Evolutionary conservation across 2,113 vertebrate genomes (phyloP).

Genomic region (Erythrocercus mccallii): DNA sequence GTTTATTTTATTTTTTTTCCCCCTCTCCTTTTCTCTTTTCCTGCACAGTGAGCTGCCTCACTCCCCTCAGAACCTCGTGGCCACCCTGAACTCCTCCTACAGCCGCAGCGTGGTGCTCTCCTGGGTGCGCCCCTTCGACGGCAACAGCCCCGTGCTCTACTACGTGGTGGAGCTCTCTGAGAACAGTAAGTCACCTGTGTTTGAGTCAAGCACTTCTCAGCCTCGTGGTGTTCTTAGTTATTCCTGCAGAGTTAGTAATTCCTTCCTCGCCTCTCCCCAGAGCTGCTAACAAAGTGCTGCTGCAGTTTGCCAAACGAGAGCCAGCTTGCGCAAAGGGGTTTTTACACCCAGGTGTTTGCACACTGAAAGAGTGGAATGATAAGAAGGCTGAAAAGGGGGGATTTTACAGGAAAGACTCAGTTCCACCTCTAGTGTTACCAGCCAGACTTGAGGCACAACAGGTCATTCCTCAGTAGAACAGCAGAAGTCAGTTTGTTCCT

Average conservation of each 20-base stretch:
- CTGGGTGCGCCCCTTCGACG: slow-evolving; percentile 94
- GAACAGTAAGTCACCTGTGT: slow-evolving; percentile 80
- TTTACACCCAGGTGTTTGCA: fast-evolving
- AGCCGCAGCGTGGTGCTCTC: slow-evolving; percentile 84
- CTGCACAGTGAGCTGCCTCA: slow-evolving; percentile 88
- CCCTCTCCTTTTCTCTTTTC: background rate
- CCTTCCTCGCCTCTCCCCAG: background rate
- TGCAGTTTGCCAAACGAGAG: background rate
- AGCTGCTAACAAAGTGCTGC: background rate
- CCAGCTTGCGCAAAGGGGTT: background rate
- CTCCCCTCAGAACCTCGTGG: slow-evolving; percentile 89
- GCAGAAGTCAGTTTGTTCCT: background rate
- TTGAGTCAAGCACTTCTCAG: background rate
- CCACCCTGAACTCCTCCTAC: slow-evolving; percentile 77
- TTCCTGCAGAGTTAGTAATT: background rate
- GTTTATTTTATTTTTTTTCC: background rate
- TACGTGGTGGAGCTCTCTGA: slow-evolving; percentile 94
- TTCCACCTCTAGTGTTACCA: background rate
- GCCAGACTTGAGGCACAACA: background rate
- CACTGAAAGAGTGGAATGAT: fast-evolving
- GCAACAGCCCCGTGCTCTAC: slow-evolving; percentile 90
- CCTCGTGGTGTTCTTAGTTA: background rate
- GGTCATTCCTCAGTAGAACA: background rate
- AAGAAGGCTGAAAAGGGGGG: background rate
- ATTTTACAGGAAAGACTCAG: background rate